Evolutionary conservation across 2,113 vertebrate species (phyloP), one percentile per base, ranked within the genome.

Genomic region (Chionodraco myersi): DNA sequence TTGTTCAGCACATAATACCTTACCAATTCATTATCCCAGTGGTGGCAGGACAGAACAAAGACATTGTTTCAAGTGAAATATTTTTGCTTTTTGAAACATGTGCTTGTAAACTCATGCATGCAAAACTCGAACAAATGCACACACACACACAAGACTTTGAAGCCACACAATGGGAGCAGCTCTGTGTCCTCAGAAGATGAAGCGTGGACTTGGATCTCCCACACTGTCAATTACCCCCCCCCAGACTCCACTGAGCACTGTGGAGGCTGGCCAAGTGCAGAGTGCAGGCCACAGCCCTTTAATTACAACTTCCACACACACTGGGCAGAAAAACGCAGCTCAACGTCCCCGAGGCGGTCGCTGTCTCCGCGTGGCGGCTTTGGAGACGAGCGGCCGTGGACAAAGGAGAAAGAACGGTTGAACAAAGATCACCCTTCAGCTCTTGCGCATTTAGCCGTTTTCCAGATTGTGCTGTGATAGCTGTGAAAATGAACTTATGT

Each of bases 301-400:
- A 94, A 94, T 93, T 92, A 93, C 90, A 89, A 90, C 86, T 75
- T 91, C 83, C 77, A 85, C 78, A 79, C 68, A 79, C 68, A 52
- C 49, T 70, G 80, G 45, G 86, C 91, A 84, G 68, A 87, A 41
- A 30, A 87, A 82, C 60, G 64, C 51, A 11, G 81, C 75, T 80
- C 10, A 62, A 7, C 15, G 54, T 84, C 62, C 85, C 77, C 6
- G 30, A 65, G 82, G 87, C 81, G 0, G 48, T 34, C 67, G 18
- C 44, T 52, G 45, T 81, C 84, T 86, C 66, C 3, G 66, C 58
- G 53, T 72, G 67, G 69, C 44, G 65, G 80, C 80, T 84, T 74
- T 73, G 56, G 80, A 85, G 82, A 85, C 61, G 13, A 75, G 77
- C 61, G 23, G 72, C 64, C 34, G 44, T 45, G 72, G 77, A 75